Base-by-base conservation (phyloP, 2,888 invertebrate species). In the Tetragonisca angustula region DNA sequence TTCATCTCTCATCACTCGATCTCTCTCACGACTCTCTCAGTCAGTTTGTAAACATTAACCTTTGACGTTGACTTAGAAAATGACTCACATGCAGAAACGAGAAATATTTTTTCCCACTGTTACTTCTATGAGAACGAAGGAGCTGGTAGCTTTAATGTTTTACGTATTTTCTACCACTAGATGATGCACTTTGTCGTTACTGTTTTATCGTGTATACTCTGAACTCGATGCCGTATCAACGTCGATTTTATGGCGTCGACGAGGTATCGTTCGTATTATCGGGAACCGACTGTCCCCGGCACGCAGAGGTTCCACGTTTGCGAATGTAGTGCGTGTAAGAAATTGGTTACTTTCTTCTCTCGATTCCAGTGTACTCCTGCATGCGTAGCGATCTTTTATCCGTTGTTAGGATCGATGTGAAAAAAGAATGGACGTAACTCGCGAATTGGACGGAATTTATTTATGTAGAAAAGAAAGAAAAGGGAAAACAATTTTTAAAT, bases 211-310 rank as follows among this genome's bases (percentile, higher is more conserved):
- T 71, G 50, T 83, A 49, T 69, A 74, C 27, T 65, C 19, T 61
- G 71, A 74, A 36, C 79, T 62, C 83, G 72, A 76, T 79, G 76
- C 79, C 70, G 71, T 71, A 61, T 54, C 50, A 81, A 76, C 72
- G 82, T 88, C 86, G 87, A 79, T 88, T 75, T 81, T 88, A 79
- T 81, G 70, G 77, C 86, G 36, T 87, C 88, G 87, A 81, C 82
- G 78, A 86, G 79, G 76, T 81, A 82, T 77, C 69, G 70, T 77
- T 77, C 56, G 68, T 24, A 59, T 56, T 52, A 62, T 13, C 49
- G 76, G 54, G 59, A 43, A 49, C 27, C 56, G 76, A 61, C 49
- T 62, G 15, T 62, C 72, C 69, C 56, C 79, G 81, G 65, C 32
- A 72, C 70, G 67, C 56, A 74, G 32, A 65, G 54, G 21, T 71